phyloP scores from a whole-genome alignment of 2,888 invertebrate genomes.

The Coecobrya sp. region DNA sequence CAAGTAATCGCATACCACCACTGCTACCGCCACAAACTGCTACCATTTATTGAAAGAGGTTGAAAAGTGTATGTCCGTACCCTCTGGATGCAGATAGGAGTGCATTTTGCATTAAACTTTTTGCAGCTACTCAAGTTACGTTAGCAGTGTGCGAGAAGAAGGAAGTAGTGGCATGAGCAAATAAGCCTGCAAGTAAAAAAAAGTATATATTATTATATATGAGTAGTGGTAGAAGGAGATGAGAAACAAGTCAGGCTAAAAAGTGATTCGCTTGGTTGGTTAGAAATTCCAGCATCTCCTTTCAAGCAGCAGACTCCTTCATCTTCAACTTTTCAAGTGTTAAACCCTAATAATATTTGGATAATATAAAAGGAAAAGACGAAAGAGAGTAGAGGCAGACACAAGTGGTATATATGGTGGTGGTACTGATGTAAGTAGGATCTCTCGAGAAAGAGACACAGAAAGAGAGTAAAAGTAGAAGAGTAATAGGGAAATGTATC shows the following conservation, averaged over 20 bases:
- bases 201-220: conserved; percentile 16
- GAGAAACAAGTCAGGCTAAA: conserved; percentile 49
- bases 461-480: no score
- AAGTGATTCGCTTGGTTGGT: conserved; percentile 67
- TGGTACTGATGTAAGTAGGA: no score
- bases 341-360: conserved; percentile 80
- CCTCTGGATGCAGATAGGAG: conserved; percentile 65
- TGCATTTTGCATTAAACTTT: conserved; percentile 75
- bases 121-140: conserved; percentile 48
- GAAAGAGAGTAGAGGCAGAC: neutral
- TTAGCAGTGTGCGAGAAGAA: neutral
- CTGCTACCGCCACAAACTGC: conserved; percentile 51
- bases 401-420: conserved; percentile 52
- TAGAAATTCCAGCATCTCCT: conserved; percentile 65
- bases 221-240: conserved; percentile 7
- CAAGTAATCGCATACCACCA: neutral
- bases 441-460: no score
- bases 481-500: conserved; percentile 71
- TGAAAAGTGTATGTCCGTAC: conserved; percentile 51
- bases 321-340: conserved; percentile 77
- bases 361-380: conserved; percentile 67
- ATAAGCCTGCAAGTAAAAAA: conserved; percentile 11
- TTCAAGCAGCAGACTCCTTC: conserved; percentile 49
- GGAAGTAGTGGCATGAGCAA: neutral
- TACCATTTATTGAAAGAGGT: conserved; percentile 54